A percentile compares a stretch with the other conserved stretches of the same genome.
These are phyloP conservation scores for Plutomurus gul DNA, from an alignment of 1,140 invertebrate genomes.

Conservation along the genomic window DNA sequence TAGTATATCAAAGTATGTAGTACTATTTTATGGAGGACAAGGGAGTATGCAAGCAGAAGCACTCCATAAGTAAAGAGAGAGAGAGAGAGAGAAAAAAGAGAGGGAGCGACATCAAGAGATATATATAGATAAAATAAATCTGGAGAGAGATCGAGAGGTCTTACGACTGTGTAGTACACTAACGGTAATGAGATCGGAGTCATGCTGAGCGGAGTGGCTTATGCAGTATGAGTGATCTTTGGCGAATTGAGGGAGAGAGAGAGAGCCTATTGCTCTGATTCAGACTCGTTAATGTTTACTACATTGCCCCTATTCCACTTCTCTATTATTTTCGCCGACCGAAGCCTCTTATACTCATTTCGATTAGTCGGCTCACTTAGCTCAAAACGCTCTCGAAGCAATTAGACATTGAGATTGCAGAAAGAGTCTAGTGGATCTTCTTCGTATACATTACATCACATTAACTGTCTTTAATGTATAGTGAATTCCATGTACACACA, in stretches of 20 bases:
- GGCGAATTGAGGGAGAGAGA: background rate
- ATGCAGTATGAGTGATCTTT: slow-evolving; percentile 21
- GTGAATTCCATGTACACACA: too few relatives aligned
- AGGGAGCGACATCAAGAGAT: too few relatives aligned
- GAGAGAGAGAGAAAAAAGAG: too few relatives aligned
- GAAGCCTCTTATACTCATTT: background rate
- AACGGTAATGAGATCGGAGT: background rate
- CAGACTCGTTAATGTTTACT: slow-evolving; percentile 12
- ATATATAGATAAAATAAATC: too few relatives aligned
- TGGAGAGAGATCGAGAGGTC: too few relatives aligned
- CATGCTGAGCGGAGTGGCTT: background rate
- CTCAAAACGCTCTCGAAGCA: background rate
- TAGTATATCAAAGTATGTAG: too few relatives aligned
- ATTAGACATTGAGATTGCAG: background rate
- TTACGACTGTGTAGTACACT: background rate
- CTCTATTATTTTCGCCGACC: slow-evolving; percentile 7
- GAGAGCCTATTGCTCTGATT: slow-evolving; percentile 10
- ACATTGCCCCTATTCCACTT: background rate
- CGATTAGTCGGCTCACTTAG: slow-evolving; percentile 20
- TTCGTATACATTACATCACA: background rate
- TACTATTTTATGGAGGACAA: too few relatives aligned
- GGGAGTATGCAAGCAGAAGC: too few relatives aligned
- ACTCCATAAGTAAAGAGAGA: too few relatives aligned
- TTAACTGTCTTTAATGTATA: too few relatives aligned
- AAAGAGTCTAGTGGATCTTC: background rate